Evolutionary conservation across 2,113 vertebrate genomes (phyloP), one percentile per base, ranked within the genome.

Genomic region (Neotragus moschatus): DNA sequence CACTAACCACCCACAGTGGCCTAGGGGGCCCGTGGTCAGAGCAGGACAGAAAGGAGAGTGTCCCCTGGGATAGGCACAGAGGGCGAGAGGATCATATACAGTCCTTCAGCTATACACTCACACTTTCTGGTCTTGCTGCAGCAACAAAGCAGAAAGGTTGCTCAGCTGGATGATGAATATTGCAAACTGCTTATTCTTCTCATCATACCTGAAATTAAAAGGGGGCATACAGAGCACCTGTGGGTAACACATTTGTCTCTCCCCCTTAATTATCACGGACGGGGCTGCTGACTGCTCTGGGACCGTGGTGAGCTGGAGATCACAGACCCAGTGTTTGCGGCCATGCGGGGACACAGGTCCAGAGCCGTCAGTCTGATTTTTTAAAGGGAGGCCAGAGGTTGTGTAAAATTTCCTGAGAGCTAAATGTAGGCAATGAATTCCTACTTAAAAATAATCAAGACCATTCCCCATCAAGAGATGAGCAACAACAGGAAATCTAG

Each of bases 171-270:
- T 98, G 94, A 99, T 95, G 84, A 99, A 98, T 98, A 99, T 97
- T 1, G 99, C 99, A 98, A 99, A 99, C n/a, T 99, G 99, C 85
- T 99, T 99, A 92, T 99, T 99, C 98, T 99, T 99, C 73, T 99
- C 99, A 96, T 99, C 99, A 15, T 99, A 99, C 94, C 99, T 99
- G 97, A 96, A 98, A 95, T 13, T 77, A 49, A 90, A n/a, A 88
- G 2, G 21, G 25, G 1, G 19, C 21, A 25, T 36, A 70, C 3
- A 39, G 11, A 70, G 25, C n/a, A 9, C 4, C 53, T 5, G 0
- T 87, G 28, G 63, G 30, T 0, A 19, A 92, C 2, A 53, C 63
- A 15, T 28, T 55, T 15, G 4, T 17, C 5, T 80, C 56, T 47
- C 3, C 25, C 51, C 81, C 25, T 49, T 26, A 63, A 9, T 43